A percentile compares a stretch with the other conserved stretches of the same genome.
Conservation (phyloP, 37 sponge, comb jelly and placozoan genomes). For the Hexactinellida sp. region DNA sequence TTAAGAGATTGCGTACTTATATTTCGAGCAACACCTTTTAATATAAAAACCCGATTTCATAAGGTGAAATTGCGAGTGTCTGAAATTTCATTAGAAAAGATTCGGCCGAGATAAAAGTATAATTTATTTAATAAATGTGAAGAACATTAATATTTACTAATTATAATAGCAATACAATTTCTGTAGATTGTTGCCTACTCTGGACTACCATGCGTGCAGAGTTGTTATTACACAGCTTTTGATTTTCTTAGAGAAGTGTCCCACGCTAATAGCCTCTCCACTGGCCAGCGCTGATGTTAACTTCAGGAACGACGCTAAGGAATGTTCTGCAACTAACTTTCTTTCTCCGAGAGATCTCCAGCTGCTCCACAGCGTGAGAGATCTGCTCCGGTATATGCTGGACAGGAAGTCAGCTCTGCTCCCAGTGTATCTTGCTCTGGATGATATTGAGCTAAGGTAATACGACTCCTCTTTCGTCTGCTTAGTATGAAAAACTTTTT, state of each 20-base stretch:
- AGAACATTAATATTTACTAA: not conserved
- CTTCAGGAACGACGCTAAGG: not conserved
- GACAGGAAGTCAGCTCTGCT: constrained; percentile 53
- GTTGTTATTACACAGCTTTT: not conserved
- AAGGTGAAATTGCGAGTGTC: too few species aligned
- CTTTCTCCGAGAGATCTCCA: not conserved
- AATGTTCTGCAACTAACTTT: not conserved
- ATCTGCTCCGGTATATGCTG: constrained; percentile 56
- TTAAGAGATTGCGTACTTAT: too few species aligned
- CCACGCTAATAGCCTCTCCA: not conserved
- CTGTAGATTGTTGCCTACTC: not conserved
- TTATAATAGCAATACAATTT: not conserved
- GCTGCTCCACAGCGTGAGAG: constrained; percentile 3
- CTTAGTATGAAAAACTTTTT: too few species aligned
- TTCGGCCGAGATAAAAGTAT: too few species aligned
- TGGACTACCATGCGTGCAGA: not conserved
- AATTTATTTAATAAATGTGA: not conserved
- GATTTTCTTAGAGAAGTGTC: constrained; percentile 12
- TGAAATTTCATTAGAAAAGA: too few species aligned
- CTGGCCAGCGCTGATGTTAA: not conserved
- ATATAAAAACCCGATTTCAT: too few species aligned
- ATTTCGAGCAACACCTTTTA: too few species aligned
- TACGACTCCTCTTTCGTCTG: too few species aligned
- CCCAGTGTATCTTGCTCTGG: constrained; percentile 61
- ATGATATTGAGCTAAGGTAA: constrained; percentile 27